Base-by-base conservation (phyloP, 1,140 invertebrate species). In the Liolophura sinensis region DNA sequence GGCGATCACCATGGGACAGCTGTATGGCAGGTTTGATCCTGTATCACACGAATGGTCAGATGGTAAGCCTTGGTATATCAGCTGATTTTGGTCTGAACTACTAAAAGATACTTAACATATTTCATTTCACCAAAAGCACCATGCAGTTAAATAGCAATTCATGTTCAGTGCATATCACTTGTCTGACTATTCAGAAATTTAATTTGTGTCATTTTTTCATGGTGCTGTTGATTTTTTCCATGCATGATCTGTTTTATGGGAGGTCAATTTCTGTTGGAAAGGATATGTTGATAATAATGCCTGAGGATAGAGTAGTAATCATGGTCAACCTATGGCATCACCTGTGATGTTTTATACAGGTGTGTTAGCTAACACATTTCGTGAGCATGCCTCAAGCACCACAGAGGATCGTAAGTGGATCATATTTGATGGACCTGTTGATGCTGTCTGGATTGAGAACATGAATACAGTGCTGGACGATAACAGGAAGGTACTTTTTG, bases 341-440 rank as follows among this genome's bases (percentile, higher is more conserved):
- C 31, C 31, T 40, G 31, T 40, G 31, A 40, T 9, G 31, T 56
- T 27, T 57, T 71, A 70, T 63, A 60, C 67, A 88, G 88, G 88
- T 66, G 89, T 97, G 27, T 57, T 85, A 50, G 83, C 84, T 24
- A 84, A 84, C 65, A 84, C 82, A 27, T 85, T 85, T 65, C 65
- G 84, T 62, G 82, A 84, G 51, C 83, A 84, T 72, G 83, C 83
- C 0, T 73, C 78, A 9, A 80, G 76, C 60, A 75, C 73, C 9
- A 69, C 78, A n/a, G 69, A 74, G 15, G 70, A 74, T 49, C 70
- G 84, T 49, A 84, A 84, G 68, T 96, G 85, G 85, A 85, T 83
- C 60, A 72, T 85, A 22, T 84, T 84, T 79, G 83, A 84, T 72
- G 84, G 84, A 18, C 84, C 84, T 48, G 83, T 85, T 40, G 84